Evolutionary conservation across 2,888 invertebrate genomes (phyloP), one percentile per base, ranked within the genome.

Genomic region (Pyrochroa serraticornis): DNA sequence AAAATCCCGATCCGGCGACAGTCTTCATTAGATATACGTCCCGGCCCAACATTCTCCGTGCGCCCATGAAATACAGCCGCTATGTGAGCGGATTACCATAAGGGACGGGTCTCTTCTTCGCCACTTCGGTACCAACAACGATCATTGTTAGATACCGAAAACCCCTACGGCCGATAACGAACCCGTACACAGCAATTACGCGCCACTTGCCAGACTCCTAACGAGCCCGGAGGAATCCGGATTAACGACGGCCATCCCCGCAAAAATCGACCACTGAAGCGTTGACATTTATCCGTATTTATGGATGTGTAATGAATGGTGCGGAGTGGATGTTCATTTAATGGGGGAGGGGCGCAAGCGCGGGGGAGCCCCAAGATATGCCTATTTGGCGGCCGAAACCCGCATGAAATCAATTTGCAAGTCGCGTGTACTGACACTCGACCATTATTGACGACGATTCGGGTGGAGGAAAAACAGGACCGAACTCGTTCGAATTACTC

Each of bases 11-110:
- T 62, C 62, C 57, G 50, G 60, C 55, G 65, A 68, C 66, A 65
- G 64, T 65, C 68, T 70, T 68, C 70, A 70, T 70, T 68, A 67
- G 69, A 65, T 66, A 62, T 66, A 68, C 64, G 65, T 63, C 62
- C 46, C 45, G 5, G 46, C 49, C 58, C 59, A 69, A 66, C 64
- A 58, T 38, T 50, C 47, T n/a, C n/a, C n/a, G n/a, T n/a, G 34
- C 58, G 55, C 39, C 58, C 56, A 60, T 66, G 59, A 66, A 59
- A 66, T 64, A 66, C 57, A 50, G 61, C 62, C 56, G 36, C 47
- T 62, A 63, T 63, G 66, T 64, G 65, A 65, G 60, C 52, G 48
- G 60, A 65, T 65, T 65, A 62, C 58, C 63, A 63, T 62, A 62
- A 57, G 53, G 55, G 58, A 42, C 41, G 7, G 44, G 37, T 39